Evolutionary conservation across 37 sponge, comb jelly and placozoan genomes (phyloP), one percentile per base, ranked within the genome.

Genomic region (Aplysina aerophoba): DNA sequence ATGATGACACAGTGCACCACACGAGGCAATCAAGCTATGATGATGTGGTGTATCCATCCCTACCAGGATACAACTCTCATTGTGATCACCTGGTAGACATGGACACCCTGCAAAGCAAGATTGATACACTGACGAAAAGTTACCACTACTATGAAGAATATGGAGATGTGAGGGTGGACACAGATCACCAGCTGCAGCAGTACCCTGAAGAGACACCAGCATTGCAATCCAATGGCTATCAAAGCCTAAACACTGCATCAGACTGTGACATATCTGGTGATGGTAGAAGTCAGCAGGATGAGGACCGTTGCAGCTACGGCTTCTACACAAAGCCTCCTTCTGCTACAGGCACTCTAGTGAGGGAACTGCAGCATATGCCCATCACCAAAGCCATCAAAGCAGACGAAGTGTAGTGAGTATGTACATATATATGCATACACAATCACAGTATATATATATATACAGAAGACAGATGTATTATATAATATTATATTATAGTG

Each of bases 361-460:
- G 34, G 71, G 35, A 69, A 27, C 28, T 69, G 19, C 71, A 69
- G 71, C 71, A 69, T 12, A 69, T 69, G 71, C 12, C 28, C 30
- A 69, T 69, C 28, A 69, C 35, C 1, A n/a, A 30, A 6, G 30
- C 71, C 71, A 69, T 69, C 34, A 69, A 69, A 27, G 31, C 34
- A 31, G 30, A 30, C 34, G 71, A 69, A 34, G 35, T 69, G 35
- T 3, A 69, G 71, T 69, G 71, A 69, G 71, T 69, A n/a, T n/a
- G n/a, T n/a, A 44, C 50, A 44, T 8, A 44, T 44, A 8, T 8
- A 44, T 44, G 8, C 50, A 44, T 11, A 11, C 50, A 44, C 50
- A 44, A 44, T 44, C 8, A 44, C n/a, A n/a, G n/a, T n/a, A n/a
- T n/a, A n/a, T n/a, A n/a, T n/a, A n/a, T n/a, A n/a, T n/a, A n/a